Conservation (phyloP, 2,797 vertebrate genomes). For the Cyclopterus lumpus region DNA sequence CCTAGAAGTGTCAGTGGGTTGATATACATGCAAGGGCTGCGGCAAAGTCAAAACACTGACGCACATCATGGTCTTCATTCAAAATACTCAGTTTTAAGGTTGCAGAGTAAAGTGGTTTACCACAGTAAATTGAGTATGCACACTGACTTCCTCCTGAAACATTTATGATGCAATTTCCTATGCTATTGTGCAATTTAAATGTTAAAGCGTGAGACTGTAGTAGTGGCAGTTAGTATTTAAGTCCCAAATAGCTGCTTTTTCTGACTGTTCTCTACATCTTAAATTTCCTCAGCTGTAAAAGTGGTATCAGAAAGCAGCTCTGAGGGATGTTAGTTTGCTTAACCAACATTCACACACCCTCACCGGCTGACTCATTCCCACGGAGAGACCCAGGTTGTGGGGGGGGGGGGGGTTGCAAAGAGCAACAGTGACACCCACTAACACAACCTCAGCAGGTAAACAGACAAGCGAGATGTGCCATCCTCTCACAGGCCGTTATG, state of each 20-base stretch:
- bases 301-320: slow-evolving; percentile 21
- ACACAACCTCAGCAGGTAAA: slow-evolving; percentile 57
- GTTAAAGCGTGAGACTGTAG: slow-evolving; percentile 14
- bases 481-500: slow-evolving; percentile 14
- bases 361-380: slow-evolving; percentile 37
- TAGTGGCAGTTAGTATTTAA: neutral
- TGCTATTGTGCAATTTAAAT: slow-evolving; percentile 55
- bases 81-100: slow-evolving; percentile 35
- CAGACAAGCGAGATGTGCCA: slow-evolving; percentile 3
- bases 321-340: slow-evolving; percentile 60
- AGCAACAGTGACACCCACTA: slow-evolving; percentile 44
- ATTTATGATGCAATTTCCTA: slow-evolving; percentile 56
- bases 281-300: slow-evolving; percentile 26
- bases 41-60: slow-evolving; percentile 32
- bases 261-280: slow-evolving; percentile 12
- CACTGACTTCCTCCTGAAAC: slow-evolving; percentile 32
- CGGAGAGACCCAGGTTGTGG: slow-evolving; percentile 11
- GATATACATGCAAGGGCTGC: slow-evolving; percentile 41
- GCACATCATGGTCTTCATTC: slow-evolving; percentile 34
- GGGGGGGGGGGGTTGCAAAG: slow-evolving; percentile 16
- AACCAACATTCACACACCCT: slow-evolving; percentile 55
- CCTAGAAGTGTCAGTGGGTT: slow-evolving; percentile 66
- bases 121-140: slow-evolving; percentile 36
- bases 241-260: neutral
- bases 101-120: slow-evolving; percentile 55